Conservation (phyloP, 2,797 vertebrate genomes). For the Phyllotis vaccarum region DNA sequence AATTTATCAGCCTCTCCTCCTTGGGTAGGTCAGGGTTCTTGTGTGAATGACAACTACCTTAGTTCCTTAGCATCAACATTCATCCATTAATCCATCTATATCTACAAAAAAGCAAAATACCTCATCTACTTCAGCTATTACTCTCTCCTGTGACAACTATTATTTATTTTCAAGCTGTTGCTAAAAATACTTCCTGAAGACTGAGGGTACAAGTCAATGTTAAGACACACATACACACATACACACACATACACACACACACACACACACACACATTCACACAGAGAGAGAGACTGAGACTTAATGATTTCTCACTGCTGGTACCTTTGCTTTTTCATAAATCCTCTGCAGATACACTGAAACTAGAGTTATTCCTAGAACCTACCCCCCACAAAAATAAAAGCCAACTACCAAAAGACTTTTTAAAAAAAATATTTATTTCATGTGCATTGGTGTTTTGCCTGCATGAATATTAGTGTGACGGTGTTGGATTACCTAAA, state of each 20-base stretch:
- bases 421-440: background rate
- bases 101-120: conserved; percentile 31
- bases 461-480: too few relatives aligned
- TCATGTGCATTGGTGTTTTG: too few relatives aligned
- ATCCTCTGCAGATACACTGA: background rate
- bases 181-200: background rate
- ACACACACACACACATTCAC: background rate
- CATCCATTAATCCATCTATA: background rate
- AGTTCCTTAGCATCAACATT: background rate
- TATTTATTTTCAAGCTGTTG: background rate
- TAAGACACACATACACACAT: background rate
- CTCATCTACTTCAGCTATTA: background rate
- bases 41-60: background rate
- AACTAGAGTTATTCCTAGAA: background rate
- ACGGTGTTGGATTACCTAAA: too few relatives aligned
- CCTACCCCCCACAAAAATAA: background rate
- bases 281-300: too few relatives aligned
- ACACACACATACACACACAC: too few relatives aligned
- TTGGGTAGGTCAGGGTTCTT: background rate
- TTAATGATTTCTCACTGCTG: background rate
- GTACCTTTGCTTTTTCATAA: background rate
- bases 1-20: background rate
- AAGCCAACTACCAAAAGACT: background rate
- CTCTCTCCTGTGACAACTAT: background rate
- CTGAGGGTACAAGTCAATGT: background rate